Conservation (phyloP, 2,888 invertebrate species). For the Tipula vernalis region DNA sequence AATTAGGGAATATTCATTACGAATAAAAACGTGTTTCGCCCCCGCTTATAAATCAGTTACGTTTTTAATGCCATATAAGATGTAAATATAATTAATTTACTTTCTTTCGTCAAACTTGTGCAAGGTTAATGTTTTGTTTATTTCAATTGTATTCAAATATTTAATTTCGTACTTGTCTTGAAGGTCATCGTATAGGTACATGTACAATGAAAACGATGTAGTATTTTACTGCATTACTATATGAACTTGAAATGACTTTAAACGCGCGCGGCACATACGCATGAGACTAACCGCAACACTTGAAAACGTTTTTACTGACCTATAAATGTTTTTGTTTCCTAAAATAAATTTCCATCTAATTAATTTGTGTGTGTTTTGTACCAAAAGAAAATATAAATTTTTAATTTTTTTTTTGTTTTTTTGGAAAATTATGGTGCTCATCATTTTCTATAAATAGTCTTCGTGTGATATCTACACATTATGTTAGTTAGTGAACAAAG, state of each 20-base stretch:
- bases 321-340: background rate
- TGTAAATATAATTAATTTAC: background rate
- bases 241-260: background rate
- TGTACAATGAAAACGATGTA: background rate
- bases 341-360: background rate
- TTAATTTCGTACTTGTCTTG: background rate
- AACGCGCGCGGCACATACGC: background rate
- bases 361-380: background rate
- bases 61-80: background rate
- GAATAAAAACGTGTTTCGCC: background rate
- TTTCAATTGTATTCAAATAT: background rate
- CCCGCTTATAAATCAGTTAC: background rate
- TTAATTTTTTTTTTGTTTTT: background rate
- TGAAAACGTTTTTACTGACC: background rate
- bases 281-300: background rate
- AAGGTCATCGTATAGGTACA: background rate
- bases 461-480: background rate
- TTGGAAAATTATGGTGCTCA: background rate
- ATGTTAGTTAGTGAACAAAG: background rate
- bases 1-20: background rate
- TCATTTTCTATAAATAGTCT: background rate
- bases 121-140: background rate
- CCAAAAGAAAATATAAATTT: background rate
- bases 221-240: background rate
- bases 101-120: background rate